These are phyloP conservation scores for Otolemur crassicaudatus DNA, from an alignment of 2,797 vertebrate species.

Conservation along the genomic window DNA sequence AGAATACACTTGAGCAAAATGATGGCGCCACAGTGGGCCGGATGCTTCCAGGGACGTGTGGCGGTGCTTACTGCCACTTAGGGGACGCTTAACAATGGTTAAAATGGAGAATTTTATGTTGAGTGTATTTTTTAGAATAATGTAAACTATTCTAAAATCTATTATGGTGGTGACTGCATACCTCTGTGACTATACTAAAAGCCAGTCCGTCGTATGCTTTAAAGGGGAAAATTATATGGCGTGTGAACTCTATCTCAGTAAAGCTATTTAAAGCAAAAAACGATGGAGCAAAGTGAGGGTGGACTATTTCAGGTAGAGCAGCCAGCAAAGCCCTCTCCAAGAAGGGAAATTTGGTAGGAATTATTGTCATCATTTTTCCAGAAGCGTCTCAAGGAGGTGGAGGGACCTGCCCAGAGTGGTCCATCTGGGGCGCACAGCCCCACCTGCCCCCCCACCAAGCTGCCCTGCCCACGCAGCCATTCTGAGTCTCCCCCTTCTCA, in stretches of 20 bases:
- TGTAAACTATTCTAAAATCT: not conserved
- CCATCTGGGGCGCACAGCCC: not conserved
- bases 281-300: not conserved
- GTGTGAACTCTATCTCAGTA: not conserved
- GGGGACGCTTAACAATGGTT: not conserved
- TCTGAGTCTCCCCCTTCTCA: not conserved
- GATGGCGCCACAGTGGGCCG: rapidly evolving
- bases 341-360: not conserved
- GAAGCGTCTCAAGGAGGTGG: not conserved
- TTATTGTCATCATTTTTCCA: not conserved
- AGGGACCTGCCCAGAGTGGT: rapidly evolving
- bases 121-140: not conserved
- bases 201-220: not conserved
- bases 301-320: not conserved
- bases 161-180: not conserved
- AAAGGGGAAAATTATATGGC: too few species aligned
- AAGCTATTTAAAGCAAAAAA: not conserved
- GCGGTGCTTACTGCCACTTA: not conserved
- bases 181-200: not conserved
- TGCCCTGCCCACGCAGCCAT: rapidly evolving
- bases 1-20: not conserved
- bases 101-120: not conserved
- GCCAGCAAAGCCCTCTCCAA: not conserved
- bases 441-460: rapidly evolving
- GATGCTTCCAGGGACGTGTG: rapidly evolving